These are phyloP conservation scores for Machimus rusticus DNA, from an alignment of 2,888 invertebrate species.

Conservation along the genomic window DNA sequence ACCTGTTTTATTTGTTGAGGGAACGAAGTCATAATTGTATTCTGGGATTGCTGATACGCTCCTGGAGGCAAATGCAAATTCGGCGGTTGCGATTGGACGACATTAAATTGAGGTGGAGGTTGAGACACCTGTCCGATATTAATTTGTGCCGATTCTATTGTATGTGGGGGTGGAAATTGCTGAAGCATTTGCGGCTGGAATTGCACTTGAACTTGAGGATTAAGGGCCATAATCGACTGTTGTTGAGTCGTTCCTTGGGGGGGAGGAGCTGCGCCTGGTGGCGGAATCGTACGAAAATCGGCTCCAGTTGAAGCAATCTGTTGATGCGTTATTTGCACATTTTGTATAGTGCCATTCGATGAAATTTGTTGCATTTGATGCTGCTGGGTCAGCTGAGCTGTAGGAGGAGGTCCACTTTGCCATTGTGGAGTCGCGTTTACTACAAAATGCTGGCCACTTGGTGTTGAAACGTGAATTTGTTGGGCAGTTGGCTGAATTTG, in stretches of 20 bases:
- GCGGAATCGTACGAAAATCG: conserved; percentile 27
- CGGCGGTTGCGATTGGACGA: conserved; percentile 32
- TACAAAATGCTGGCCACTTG: conserved; percentile 49
- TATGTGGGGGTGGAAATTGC: conserved; percentile 41
- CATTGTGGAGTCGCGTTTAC: conserved; percentile 48
- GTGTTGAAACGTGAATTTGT: conserved; percentile 48
- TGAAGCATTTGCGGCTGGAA: conserved; percentile 47
- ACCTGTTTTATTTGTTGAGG: conserved; percentile 41
- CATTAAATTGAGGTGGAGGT: conserved; percentile 45
- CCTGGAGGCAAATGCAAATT: background rate
- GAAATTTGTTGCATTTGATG: conserved; percentile 46
- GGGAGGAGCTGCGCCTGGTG: conserved; percentile 18
- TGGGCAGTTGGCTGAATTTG: conserved; percentile 46
- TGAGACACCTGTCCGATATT: conserved; percentile 41
- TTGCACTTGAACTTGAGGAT: conserved; percentile 45
- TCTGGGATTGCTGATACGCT: conserved; percentile 37
- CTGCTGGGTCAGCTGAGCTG: conserved; percentile 35
- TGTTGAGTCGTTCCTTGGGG: conserved; percentile 25
- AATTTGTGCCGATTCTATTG: conserved; percentile 43
- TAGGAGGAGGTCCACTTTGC: conserved; percentile 30
- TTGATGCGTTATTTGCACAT: conserved; percentile 46
- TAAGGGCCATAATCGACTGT: conserved; percentile 18
- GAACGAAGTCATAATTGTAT: conserved; percentile 37
- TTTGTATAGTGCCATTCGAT: conserved; percentile 45
- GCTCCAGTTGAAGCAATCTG: conserved; percentile 26